A percentile compares a stretch with the other conserved stretches of the same genome.
Evolutionary conservation across 2,113 vertebrate species (phyloP).

Genomic region (Nanorana parkeri): DNA sequence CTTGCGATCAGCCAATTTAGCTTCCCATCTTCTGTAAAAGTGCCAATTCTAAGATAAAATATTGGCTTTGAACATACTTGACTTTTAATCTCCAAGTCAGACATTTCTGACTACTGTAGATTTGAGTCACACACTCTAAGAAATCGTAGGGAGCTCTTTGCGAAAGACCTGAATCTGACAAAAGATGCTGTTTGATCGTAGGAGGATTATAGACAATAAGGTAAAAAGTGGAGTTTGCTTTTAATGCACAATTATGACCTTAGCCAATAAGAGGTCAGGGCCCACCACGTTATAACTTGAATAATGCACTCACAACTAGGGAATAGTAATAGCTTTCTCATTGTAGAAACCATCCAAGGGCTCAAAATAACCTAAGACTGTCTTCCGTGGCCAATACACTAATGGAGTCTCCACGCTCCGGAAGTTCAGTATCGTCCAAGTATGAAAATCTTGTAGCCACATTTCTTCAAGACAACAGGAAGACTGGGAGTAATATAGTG

Average conservation of each 20-base stretch:
- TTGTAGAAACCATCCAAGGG: neutral
- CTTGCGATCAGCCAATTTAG: no score
- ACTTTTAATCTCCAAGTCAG: no score
- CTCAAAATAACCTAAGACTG: slow-evolving; percentile 25
- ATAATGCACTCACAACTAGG: neutral
- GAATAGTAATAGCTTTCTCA: neutral
- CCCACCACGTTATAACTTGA: neutral
- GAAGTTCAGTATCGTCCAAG: slow-evolving; percentile 30
- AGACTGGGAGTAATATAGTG: slow-evolving; percentile 29
- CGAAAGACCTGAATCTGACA: no score
- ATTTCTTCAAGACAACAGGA: slow-evolving; percentile 45
- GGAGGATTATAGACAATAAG: no score
- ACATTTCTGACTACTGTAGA: no score
- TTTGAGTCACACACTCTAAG: no score
- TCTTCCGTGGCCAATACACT: slow-evolving; percentile 24
- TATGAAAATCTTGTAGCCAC: slow-evolving; percentile 32
- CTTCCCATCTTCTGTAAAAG: no score
- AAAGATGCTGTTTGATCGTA: no score
- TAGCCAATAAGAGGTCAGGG: neutral
- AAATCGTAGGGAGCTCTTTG: no score
- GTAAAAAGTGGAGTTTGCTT: no score
- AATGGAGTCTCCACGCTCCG: slow-evolving; percentile 36
- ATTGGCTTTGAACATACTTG: no score
- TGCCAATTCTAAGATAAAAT: no score
- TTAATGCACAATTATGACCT: neutral